Evolutionary conservation across 2,888 invertebrate species (phyloP), one percentile per base, ranked within the genome.

Genomic region (Agrochola lota): DNA sequence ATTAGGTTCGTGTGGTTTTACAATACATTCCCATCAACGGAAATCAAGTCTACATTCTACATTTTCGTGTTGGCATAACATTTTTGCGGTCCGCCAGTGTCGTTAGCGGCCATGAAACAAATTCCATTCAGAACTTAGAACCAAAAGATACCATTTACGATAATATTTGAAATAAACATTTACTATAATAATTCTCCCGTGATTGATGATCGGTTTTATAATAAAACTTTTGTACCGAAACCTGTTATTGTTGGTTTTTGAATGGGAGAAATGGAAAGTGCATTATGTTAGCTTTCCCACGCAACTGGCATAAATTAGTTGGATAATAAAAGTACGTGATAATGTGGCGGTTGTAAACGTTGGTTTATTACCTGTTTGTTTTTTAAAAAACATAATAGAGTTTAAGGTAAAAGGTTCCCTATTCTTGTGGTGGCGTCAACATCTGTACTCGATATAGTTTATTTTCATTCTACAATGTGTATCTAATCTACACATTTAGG

Each of bases 71-170:
- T 76, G n/a, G 72, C 62, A 46, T 66, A 72, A 76, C 73, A 71
- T 85, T 84, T 89, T 88, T 77, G 89, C 81, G 83, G 86, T 84
- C 79, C 83, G 73, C 86, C 78, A 71, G 73, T 62, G 80, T 79
- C 70, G 83, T 87, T 83, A 81, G 83, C 81, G 88, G 83, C 87
- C 87, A 71, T 87, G 90, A 88, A 89, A 91, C 78, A 80, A 88
- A 92, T 91, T 87, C 87, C 86, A 71, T 77, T 68, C 67, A 75
- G 30, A 83, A 83, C 79, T 71, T 74, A 76, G 75, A 84, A 80
- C 77, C 66, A 71, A 77, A 66, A 74, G 30, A 85, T 70, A 82
- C 63, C 60, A 75, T 81, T 72, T 55, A n/a, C 12, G 59, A 63
- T 86, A 74, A 26, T 46, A 64, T 82, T 80, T 70, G 23, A 67